Conservation (phyloP, 2,113 vertebrate genomes). For the Takifugu bimaculatus region DNA sequence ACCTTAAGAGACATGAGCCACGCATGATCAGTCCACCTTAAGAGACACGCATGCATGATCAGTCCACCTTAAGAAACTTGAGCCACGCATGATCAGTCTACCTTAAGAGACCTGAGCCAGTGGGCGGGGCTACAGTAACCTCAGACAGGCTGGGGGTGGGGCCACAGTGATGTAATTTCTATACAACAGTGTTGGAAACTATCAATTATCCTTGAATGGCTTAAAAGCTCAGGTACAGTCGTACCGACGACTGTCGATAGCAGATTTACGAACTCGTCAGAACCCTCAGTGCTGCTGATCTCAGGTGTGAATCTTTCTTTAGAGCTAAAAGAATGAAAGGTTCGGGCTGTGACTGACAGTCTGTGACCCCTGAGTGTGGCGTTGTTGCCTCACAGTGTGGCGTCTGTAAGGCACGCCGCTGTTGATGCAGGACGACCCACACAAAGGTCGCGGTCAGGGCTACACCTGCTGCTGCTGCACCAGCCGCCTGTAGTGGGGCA, state of each 20-base stretch:
- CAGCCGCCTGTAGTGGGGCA: slow-evolving; percentile 92
- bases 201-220: not conserved
- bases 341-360: not conserved
- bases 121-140: not conserved
- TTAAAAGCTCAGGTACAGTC: too few species aligned
- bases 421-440: not conserved
- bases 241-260: not conserved
- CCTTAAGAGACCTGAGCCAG: not conserved
- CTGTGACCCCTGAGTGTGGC: not conserved
- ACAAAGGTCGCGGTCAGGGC: not conserved
- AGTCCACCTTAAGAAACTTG: not conserved
- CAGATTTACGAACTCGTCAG: not conserved
- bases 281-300: too few species aligned
- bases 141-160: not conserved
- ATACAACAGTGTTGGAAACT: not conserved
- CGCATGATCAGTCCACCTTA: too few species aligned
- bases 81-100: not conserved
- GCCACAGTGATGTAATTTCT: not conserved
- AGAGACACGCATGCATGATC: too few species aligned
- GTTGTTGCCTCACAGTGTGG: not conserved
- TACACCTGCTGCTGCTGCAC: slow-evolving; percentile 76
- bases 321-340: too few species aligned
- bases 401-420: not conserved
- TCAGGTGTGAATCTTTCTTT: too few species aligned
- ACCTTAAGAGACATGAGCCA: too few species aligned